Evolutionary conservation across 2,797 vertebrate genomes (phyloP), one percentile per base, ranked within the genome.

Genomic region (Acipenser ruthenus): DNA sequence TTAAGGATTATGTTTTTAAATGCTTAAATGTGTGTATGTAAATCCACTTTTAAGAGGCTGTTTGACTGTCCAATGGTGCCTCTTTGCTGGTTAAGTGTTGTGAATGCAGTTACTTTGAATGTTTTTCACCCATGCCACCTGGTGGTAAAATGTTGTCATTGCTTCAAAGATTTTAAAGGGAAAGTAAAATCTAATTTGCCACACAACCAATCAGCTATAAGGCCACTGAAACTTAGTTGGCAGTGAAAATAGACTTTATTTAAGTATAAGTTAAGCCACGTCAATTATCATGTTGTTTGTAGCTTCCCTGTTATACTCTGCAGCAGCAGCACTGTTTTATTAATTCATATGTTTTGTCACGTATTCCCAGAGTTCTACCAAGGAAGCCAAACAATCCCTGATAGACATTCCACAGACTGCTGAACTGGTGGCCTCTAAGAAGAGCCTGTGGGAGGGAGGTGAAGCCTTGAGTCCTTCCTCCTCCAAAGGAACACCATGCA

Each of bases 361-460:
- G 64, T 66, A 62, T 69, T 75, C 79, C 13, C 75, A 97, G 95
- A 83, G 82, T 1, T 90, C 91, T 7, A 71, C 83, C 55, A 91
- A 91, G 75, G 77, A 84, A 70, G 73, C 74, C 49, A 78, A 83
- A 49, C 89, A 85, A 71, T 61, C 72, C 7, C 84, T 84, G 71
- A 74, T 89, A 0, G 94, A 96, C 63, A 74, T 95, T 69, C 84
- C 86, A 9, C 79, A 73, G 72, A 80, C 83, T 0, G 74, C 82
- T 9, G 91, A 89, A 74, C 87, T 90, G 0, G 88, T 98, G 50
- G 86, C 93, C 37, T 90, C 79, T 70, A 93, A 91, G 12, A 98
- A 94, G 84, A 93, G 61, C 71, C 86, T 86, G 50, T 97, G 95
- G 86, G 95, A 98, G 79, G 87, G 81, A 0, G 86, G 93, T 12